Conservation (phyloP, 2,797 vertebrate genomes). For the Thripadectes ignobilis region DNA sequence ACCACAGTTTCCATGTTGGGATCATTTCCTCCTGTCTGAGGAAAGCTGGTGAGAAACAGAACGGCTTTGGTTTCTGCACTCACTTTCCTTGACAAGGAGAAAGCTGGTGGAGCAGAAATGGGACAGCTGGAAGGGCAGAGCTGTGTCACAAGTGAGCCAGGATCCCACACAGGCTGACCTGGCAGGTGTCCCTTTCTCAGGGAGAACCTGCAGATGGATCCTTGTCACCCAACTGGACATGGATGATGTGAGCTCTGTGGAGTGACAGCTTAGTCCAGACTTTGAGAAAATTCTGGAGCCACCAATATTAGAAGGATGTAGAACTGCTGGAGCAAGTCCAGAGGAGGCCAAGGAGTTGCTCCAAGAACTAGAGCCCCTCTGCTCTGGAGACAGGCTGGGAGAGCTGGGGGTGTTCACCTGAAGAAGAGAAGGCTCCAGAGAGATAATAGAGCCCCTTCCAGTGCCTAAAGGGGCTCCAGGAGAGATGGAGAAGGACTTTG, state of each 20-base stretch:
- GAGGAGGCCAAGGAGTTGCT: fast-evolving
- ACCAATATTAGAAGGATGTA: not conserved
- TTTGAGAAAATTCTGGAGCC: not conserved
- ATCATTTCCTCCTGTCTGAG: constrained; percentile 35
- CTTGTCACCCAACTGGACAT: not conserved
- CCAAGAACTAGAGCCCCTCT: not conserved
- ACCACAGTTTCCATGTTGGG: constrained; percentile 10
- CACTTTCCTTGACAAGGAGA: not conserved
- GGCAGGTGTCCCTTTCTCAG: not conserved
- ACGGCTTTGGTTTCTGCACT: not conserved
- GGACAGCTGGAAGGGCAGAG: constrained; percentile 9
- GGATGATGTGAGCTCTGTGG: not conserved
- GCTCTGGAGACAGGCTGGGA: not conserved
- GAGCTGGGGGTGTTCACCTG: not conserved
- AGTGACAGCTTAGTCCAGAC: not conserved
- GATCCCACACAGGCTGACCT: not conserved
- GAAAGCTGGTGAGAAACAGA: constrained; percentile 42
- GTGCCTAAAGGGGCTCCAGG: not conserved
- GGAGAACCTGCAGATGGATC: not conserved
- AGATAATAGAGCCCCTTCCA: not conserved
- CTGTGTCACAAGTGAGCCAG: not conserved
- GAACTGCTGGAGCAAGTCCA: not conserved
- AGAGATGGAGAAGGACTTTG: not conserved
- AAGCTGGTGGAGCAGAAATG: not conserved
- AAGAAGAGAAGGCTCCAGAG: fast-evolving